Conservation (phyloP, 92 coral and sea anemone genomes). For the Pocillopora grandis region DNA sequence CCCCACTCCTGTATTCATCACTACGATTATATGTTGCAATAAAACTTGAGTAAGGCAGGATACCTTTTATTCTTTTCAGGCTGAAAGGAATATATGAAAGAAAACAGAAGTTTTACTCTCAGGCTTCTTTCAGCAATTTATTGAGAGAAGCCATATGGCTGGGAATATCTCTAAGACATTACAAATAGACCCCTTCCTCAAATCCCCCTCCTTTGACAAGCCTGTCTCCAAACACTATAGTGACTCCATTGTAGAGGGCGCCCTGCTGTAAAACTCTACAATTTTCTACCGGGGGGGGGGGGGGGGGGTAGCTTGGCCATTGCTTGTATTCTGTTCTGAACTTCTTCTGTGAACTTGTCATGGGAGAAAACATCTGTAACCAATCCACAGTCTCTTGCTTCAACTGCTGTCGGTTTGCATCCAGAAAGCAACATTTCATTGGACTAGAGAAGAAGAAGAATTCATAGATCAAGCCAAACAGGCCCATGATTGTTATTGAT, state of each 20-base stretch:
- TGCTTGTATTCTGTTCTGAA: constrained; percentile 62
- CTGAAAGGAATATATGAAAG: too few species aligned
- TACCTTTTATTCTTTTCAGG: too few species aligned
- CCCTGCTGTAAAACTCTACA: not conserved
- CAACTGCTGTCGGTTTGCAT: constrained; percentile 82
- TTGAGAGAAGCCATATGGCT: too few species aligned
- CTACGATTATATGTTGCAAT: too few species aligned
- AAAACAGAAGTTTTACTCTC: too few species aligned
- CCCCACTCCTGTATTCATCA: too few species aligned
- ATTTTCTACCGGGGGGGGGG: constrained; percentile 63
- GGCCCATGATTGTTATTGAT: constrained; percentile 81
- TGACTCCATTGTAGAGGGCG: not conserved
- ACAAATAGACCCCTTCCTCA: not conserved
- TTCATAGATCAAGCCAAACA: constrained; percentile 80
- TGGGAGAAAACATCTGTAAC: constrained; percentile 88
- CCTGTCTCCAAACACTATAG: too few species aligned
- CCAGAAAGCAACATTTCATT: constrained; percentile 91
- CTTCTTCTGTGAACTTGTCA: constrained; percentile 72
- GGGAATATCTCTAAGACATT: too few species aligned
- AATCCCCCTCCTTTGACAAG: not conserved
- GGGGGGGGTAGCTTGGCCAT: constrained; percentile 73
- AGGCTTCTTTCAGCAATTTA: too few species aligned
- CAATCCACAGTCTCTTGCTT: constrained; percentile 74
- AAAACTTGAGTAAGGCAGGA: too few species aligned
- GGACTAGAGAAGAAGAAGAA: constrained; percentile 53